A percentile compares a stretch with the other conserved stretches of the same genome.
Conservation (phyloP, 2,113 vertebrate genomes). For the Lagopus leucura region DNA sequence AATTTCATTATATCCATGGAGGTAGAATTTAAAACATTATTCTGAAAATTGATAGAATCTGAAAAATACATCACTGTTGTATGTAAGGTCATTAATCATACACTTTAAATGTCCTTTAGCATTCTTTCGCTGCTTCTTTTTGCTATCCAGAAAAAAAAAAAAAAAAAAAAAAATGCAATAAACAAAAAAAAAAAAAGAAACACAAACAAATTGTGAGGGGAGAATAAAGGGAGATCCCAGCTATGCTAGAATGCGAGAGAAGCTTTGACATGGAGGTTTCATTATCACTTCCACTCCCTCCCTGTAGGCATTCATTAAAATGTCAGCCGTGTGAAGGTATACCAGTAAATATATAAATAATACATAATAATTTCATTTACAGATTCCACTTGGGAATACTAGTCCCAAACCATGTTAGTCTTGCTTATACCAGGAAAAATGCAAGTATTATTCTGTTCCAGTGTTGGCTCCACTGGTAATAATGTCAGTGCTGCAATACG, state of each 20-base stretch:
- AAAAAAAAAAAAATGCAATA: conserved; percentile 6
- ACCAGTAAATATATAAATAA: conserved; percentile 69
- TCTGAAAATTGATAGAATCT: neutral
- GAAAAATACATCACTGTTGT: conserved; percentile 15
- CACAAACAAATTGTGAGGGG: neutral
- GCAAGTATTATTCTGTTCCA: neutral
- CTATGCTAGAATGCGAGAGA: conserved; percentile 30
- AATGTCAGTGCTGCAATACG: neutral
- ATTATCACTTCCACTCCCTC: conserved; percentile 64
- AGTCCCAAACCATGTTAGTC: conserved; percentile 43
- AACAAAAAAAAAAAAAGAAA: neutral
- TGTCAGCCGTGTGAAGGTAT: conserved; percentile 58
- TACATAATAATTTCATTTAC: conserved; percentile 66
- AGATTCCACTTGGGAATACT: conserved; percentile 57
- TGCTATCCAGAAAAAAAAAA: neutral
- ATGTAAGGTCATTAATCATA: conserved; percentile 58
- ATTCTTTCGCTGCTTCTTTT: conserved; percentile 1
- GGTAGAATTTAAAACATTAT: neutral
- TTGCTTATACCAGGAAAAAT: conserved; percentile 57
- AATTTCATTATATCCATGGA: neutral
- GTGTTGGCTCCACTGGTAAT: neutral
- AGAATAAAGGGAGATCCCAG: neutral
- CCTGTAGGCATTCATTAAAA: conserved; percentile 78
- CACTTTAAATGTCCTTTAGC: conserved; percentile 30
- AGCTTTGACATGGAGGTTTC: conserved; percentile 65